Conservation (phyloP, 2,888 invertebrate genomes). For the Gastrophysa polygoni region DNA sequence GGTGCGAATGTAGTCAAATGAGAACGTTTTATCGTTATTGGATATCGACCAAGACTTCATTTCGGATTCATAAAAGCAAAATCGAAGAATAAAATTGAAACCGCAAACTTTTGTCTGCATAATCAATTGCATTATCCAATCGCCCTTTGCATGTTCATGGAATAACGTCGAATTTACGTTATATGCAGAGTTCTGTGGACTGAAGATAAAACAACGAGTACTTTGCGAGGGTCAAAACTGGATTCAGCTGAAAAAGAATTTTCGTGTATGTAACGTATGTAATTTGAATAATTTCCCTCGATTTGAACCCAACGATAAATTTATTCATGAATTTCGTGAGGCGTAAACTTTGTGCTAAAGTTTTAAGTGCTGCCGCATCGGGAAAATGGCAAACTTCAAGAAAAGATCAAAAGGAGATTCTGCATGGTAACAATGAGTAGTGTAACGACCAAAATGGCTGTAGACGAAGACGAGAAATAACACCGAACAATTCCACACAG, state of each 20-base stretch:
- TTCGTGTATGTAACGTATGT: neutral
- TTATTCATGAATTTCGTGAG: neutral
- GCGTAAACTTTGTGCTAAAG: neutral
- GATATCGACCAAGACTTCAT: neutral
- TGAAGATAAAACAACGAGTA: no score
- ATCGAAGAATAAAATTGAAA: slow-evolving; percentile 10
- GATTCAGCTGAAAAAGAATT: neutral
- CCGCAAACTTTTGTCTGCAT: slow-evolving; percentile 3
- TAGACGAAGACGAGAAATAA: no score
- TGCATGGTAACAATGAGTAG: neutral
- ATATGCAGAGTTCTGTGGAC: no score
- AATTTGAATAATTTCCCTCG: neutral
- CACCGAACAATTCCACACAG: no score
- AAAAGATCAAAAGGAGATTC: neutral
- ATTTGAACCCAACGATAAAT: no score
- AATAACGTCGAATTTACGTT: neutral
- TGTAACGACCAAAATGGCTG: no score
- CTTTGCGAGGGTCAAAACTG: no score
- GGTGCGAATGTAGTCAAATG: no score
- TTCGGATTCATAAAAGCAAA: slow-evolving; percentile 2
- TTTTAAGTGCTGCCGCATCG: neutral
- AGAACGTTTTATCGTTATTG: slow-evolving; percentile 6
- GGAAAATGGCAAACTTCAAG: neutral
- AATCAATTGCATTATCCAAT: slow-evolving; percentile 1
- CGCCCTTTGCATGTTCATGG: neutral